These are phyloP conservation scores for Meandrusa payeni DNA, from an alignment of 2,888 invertebrate species.

Conservation along the genomic window DNA sequence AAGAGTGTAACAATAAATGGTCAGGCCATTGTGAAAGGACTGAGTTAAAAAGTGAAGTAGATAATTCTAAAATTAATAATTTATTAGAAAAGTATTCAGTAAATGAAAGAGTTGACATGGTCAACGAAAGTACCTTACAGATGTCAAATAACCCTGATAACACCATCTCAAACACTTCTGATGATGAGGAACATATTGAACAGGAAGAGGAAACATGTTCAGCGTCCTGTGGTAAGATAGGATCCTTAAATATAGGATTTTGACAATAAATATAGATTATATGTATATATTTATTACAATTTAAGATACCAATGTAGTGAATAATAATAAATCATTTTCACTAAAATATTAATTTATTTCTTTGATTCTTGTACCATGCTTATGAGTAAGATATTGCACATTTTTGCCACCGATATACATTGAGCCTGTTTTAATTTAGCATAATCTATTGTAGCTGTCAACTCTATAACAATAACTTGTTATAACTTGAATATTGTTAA, in stretches of 20 bases:
- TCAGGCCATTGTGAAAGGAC: slow-evolving; percentile 37
- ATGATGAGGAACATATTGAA: slow-evolving; percentile 32
- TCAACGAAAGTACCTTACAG: neutral
- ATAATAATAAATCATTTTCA: slow-evolving; percentile 10
- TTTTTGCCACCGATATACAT: neutral
- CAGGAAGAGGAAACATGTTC: slow-evolving; percentile 58
- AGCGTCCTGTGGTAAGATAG: slow-evolving; percentile 54
- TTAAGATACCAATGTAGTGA: no score
- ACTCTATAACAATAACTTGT: slow-evolving; percentile 23
- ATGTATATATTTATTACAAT: no score
- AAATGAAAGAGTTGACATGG: slow-evolving; percentile 29
- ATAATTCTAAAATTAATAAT: slow-evolving; percentile 48
- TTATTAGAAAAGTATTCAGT: slow-evolving; percentile 52
- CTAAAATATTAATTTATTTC: slow-evolving; percentile 19
- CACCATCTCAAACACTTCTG: slow-evolving; percentile 6
- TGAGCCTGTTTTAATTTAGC: neutral
- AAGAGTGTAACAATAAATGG: slow-evolving; percentile 37
- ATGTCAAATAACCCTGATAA: neutral
- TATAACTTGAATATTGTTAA: slow-evolving; percentile 9
- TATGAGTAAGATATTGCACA: no score
- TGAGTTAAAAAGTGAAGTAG: slow-evolving; percentile 28
- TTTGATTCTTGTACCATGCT: slow-evolving; percentile 7
- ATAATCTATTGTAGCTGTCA: slow-evolving; percentile 3
- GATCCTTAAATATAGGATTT: slow-evolving; percentile 55
- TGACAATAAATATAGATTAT: slow-evolving; percentile 31